Base-by-base conservation (phyloP, 2,888 invertebrate species). In the Thymelicus sylvestris region DNA sequence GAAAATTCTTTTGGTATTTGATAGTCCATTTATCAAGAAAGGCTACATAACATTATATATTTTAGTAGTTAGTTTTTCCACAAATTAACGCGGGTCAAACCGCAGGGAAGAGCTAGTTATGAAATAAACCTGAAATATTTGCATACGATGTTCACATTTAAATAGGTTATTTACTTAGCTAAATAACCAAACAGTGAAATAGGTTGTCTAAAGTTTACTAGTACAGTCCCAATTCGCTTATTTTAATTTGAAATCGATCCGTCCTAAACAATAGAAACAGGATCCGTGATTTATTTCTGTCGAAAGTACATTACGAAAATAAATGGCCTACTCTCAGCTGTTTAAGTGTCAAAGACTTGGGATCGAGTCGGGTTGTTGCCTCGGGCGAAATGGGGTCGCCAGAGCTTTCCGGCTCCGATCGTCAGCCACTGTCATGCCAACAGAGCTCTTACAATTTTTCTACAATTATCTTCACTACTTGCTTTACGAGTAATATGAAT, bases 201-300 rank as follows among this genome's bases (percentile, higher is more conserved):
- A 50, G n/a, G 7, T 52, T 19, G 12, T 31, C 15, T 19, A 19
- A 68, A 62, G 31, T 59, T 10, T 2, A 10, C 12, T 12, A 8
- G 44, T 44, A 44, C 44, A 41, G 41, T 44, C 4, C 44, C 3
- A 44, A 8, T 41, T 10, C 8, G 41, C 41, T 41, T 41, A 44
- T 31, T 31, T 60, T 19, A 19, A 68, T 67, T 39, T 59, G 72
- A 73, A 71, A 73, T 76, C 59, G 62, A 72, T 74, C 66, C 60
- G 67, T 67, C 79, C 78, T 73, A 82, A 85, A 84, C 83, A 83
- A 86, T 85, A 82, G 77, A 75, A 77, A 79, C 85, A 82, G 83
- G 83, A 84, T 85, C 85, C 81, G 80, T 81, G 80, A 81, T 80
- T 80, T 84, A 83, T 83, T 83, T 83, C 78, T 78, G 83, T 83